A percentile compares a stretch with the other conserved stretches of the same genome.
Evolutionary conservation across 2,797 vertebrate species (phyloP).

Genomic region (Macroramphosus scolopax): DNA sequence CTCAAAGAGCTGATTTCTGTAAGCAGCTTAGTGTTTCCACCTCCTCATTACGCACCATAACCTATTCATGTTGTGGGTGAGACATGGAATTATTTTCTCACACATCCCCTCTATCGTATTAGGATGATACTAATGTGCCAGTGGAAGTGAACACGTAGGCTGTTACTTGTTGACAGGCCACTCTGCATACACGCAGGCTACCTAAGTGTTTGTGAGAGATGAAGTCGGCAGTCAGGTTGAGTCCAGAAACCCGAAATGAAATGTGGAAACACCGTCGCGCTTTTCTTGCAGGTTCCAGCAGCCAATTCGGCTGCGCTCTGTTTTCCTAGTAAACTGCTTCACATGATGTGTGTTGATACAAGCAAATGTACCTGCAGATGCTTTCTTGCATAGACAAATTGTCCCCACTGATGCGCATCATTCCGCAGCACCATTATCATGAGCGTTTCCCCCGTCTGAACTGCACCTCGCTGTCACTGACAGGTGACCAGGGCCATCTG

Average conservation of each 20-base stretch:
- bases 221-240: too few species aligned
- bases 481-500: conserved; percentile 49
- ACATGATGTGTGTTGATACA: conserved; percentile 1
- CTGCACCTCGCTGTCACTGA: conserved; percentile 47
- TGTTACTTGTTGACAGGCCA: conserved; percentile 31
- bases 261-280: too few species aligned
- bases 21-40: conserved; percentile 77
- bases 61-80: conserved; percentile 66
- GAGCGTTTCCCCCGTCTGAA: conserved; percentile 55
- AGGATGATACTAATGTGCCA: conserved; percentile 54
- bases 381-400: conserved; percentile 26
- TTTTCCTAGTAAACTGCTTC: conserved; percentile 16
- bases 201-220: neutral
- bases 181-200: conserved; percentile 17
- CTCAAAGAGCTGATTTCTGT: conserved; percentile 73
- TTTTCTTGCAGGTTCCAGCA: too few species aligned
- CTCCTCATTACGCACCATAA: conserved; percentile 73
- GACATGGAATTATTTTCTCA: conserved; percentile 59
- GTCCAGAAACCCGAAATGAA: too few species aligned
- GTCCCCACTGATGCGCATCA: conserved; percentile 28
- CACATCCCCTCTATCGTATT: conserved; percentile 52
- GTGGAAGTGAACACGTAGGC: conserved; percentile 40
- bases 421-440: conserved; percentile 53
- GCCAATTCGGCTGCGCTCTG: neutral
- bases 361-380: conserved; percentile 10